Percentiles rank a stretch among this genome's conserved stretches.
Conservation (phyloP, 2,113 vertebrate genomes). For the Heterotilapia buettikoferi region DNA sequence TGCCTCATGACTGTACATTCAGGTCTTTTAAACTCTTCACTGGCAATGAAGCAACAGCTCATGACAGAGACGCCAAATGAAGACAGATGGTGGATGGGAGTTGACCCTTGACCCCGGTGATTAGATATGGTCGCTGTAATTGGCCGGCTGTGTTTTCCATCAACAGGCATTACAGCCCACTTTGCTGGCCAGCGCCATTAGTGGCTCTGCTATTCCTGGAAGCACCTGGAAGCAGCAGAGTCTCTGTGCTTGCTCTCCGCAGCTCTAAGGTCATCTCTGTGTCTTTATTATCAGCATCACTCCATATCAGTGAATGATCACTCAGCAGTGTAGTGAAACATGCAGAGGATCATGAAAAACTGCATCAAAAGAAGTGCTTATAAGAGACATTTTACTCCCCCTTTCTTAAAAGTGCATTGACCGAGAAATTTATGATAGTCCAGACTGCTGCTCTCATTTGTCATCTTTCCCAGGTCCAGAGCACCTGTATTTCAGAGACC, state of each 20-base stretch:
- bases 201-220: slow-evolving; percentile 42
- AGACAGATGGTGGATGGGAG: slow-evolving; percentile 31
- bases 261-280: not conserved
- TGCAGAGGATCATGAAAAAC: not conserved
- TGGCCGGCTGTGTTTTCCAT: slow-evolving; percentile 60
- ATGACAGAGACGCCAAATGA: slow-evolving; percentile 26
- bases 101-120: slow-evolving; percentile 49
- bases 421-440: not conserved
- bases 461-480: not conserved
- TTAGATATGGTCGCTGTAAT: slow-evolving; percentile 59
- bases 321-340: not conserved
- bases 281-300: not conserved
- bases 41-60: not conserved
- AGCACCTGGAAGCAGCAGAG: slow-evolving; percentile 33
- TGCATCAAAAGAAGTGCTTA: not conserved
- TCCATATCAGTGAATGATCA: not conserved
- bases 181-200: slow-evolving; percentile 40
- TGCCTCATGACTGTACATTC: not conserved
- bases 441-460: not conserved
- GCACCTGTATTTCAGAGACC: not conserved
- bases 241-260: not conserved
- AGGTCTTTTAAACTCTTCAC: not conserved
- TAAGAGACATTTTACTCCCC: not conserved
- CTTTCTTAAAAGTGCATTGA: not conserved
- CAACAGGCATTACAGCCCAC: slow-evolving; percentile 53